A percentile compares a stretch with the other conserved stretches of the same genome.
These are phyloP conservation scores for Heloderma charlesbogerti DNA, from an alignment of 2,113 vertebrate genomes.

Conservation along the genomic window DNA sequence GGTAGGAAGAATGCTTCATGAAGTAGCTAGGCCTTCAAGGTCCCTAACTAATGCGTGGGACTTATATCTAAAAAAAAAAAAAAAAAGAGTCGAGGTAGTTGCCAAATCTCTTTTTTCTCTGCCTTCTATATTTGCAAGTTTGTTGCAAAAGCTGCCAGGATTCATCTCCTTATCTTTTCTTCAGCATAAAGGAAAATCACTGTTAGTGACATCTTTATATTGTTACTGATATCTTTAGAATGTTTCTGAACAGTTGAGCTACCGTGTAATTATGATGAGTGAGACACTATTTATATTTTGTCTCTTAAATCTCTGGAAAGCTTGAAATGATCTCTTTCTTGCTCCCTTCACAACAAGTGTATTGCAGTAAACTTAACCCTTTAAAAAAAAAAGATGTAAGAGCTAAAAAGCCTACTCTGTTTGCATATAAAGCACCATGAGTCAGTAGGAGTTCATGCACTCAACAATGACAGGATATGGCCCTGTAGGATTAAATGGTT, in stretches of 20 bases:
- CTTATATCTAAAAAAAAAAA: background rate
- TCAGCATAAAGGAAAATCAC: conserved; percentile 37
- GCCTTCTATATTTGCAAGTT: conserved; percentile 7
- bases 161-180: conserved; percentile 21
- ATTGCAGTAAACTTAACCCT: conserved; percentile 27
- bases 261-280: conserved; percentile 40
- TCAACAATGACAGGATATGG: conserved; percentile 32
- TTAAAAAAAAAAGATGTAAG: conserved; percentile 9
- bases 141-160: conserved; percentile 25
- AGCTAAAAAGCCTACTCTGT: background rate
- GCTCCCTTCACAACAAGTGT: conserved; percentile 31
- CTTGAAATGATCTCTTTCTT: conserved; percentile 45
- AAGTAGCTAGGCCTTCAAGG: conserved; percentile 7
- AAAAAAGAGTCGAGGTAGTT: background rate
- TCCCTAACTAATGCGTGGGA: background rate
- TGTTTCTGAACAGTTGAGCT: conserved; percentile 48
- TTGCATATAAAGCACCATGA: conserved; percentile 30
- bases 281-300: conserved; percentile 45
- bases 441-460: conserved; percentile 33
- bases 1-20: background rate
- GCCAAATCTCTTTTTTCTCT: conserved; percentile 30
- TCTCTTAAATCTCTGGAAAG: conserved; percentile 34
- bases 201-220: conserved; percentile 27
- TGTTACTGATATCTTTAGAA: conserved; percentile 38
- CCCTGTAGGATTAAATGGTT: conserved; percentile 30